A percentile compares a stretch with the other conserved stretches of the same genome.
phyloP scores from a whole-genome alignment of 2,797 vertebrate genomes.

The Cynopterus sphinx region DNA sequence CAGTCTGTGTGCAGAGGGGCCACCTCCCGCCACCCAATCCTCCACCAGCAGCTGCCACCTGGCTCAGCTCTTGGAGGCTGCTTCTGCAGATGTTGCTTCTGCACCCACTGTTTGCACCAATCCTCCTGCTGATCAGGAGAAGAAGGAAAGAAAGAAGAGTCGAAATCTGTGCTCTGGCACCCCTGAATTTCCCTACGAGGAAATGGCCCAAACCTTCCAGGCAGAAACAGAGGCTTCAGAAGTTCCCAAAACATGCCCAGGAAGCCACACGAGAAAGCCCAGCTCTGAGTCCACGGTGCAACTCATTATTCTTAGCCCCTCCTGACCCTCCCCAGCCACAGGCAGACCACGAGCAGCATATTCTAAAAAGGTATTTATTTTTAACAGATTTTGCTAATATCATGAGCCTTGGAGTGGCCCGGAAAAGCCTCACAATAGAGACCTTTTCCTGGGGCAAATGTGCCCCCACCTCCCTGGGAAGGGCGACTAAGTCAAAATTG shows the following conservation, averaged over 20 bases:
- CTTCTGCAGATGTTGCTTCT: not conserved
- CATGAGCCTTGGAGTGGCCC: constrained; percentile 36
- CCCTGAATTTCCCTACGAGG: not conserved
- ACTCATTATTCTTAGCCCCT: not conserved
- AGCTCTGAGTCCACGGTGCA: fast-evolving
- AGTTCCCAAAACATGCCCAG: not conserved
- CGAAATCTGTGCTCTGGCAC: not conserved
- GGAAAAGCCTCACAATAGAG: constrained; percentile 29
- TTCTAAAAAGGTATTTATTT: constrained; percentile 72
- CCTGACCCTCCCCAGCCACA: too few species aligned
- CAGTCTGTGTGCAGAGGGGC: fast-evolving
- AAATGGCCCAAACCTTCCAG: not conserved
- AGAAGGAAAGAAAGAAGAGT: not conserved
- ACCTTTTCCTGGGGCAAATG: not conserved
- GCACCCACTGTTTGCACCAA: not conserved
- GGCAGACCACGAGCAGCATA: not conserved
- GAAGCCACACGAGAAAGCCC: not conserved
- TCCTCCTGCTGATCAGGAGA: too few species aligned
- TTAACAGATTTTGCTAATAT: constrained; percentile 67
- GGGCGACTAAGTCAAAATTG: constrained; percentile 62
- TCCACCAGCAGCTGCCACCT: not conserved
- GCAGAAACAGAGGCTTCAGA: not conserved
- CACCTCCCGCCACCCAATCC: not conserved
- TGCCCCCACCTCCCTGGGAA: constrained; percentile 54
- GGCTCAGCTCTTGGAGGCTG: not conserved